Base-by-base conservation (phyloP, 2,888 invertebrate species). In the Chydorus sphaericus region DNA sequence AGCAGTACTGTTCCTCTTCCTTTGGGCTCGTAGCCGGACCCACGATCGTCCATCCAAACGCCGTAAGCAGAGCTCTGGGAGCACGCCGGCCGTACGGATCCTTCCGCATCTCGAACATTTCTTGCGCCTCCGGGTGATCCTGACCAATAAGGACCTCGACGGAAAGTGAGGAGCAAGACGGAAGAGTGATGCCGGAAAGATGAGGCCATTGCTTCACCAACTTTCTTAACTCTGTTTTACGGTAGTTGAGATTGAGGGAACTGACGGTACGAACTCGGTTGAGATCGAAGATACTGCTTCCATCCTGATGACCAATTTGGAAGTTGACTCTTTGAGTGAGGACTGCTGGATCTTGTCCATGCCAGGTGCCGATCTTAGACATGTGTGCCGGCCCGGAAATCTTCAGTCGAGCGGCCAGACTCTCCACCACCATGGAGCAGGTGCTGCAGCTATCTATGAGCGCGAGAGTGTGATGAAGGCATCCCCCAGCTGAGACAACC, bases 381-480 rank as follows among this genome's bases (percentile, higher is more conserved):
- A n/a, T 28, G n/a, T 39, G 18, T n/a, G 16, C 18, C 1, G 26
- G 14, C 7, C 58, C 60, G 3, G 48, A 10, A 10, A 55, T 11
- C 5, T 55, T 54, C 3, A 59, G 16, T 30, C 20, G 16, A 3
- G 49, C 28, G 10, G 58, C 60, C 10, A 55, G 14, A 5, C 23
- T n/a, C 14, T 29, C 55, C 8, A 39, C 48, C 1, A 60, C 14
- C 7, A 55, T 10, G 14, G 60, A 55, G 3, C 37, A 30, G 11
- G 56, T 49, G 7, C 57, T 57, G 1, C 55, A 57, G 7, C 20
- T 38, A 29, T 60, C 60, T n/a, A 58, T 20, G 11, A 58, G 26
- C 1, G 58, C 58, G 33, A 33, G 57, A 0, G 57, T 57, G 5
- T 20, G 2, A 1, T 57, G 14, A 11, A 29, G 23, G 16, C 57